Conservation (phyloP, 2,113 vertebrate species). For the Pogona vitticeps region DNA sequence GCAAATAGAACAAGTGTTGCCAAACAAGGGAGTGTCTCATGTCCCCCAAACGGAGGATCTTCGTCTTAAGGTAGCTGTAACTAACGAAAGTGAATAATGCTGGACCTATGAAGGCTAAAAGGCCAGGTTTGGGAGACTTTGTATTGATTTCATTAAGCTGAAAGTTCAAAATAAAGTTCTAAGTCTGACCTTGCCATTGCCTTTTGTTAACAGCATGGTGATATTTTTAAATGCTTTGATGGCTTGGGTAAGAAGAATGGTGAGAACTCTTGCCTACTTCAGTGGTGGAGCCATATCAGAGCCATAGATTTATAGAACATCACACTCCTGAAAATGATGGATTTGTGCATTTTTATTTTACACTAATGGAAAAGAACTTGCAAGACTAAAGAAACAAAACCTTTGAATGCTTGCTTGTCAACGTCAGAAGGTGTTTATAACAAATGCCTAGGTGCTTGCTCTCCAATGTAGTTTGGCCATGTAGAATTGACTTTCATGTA, state of each 20-base stretch:
- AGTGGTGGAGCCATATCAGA: too few species aligned
- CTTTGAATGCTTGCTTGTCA: conserved; percentile 25
- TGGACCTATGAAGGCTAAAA: neutral
- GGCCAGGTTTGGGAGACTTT: neutral
- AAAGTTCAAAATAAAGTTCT: neutral
- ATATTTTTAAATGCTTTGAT: neutral
- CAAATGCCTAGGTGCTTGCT: conserved; percentile 25
- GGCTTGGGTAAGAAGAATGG: neutral
- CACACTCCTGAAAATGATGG: neutral
- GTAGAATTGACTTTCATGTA: conserved; percentile 48
- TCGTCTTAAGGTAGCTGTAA: neutral
- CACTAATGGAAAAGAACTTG: conserved; percentile 16
- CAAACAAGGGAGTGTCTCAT: neutral
- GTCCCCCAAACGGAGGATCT: neutral
- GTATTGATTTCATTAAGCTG: neutral
- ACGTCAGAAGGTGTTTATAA: conserved; percentile 2
- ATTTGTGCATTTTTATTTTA: conserved; percentile 45
- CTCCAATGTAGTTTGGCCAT: conserved; percentile 32
- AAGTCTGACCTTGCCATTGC: neutral
- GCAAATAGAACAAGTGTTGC: neutral
- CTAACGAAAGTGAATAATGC: neutral
- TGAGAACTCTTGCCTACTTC: too few species aligned
- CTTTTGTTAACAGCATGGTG: neutral
- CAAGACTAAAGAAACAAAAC: conserved; percentile 27
- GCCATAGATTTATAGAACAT: neutral